phyloP scores from a whole-genome alignment of 2,113 vertebrate species.

The Eulacestoma nigropectus region DNA sequence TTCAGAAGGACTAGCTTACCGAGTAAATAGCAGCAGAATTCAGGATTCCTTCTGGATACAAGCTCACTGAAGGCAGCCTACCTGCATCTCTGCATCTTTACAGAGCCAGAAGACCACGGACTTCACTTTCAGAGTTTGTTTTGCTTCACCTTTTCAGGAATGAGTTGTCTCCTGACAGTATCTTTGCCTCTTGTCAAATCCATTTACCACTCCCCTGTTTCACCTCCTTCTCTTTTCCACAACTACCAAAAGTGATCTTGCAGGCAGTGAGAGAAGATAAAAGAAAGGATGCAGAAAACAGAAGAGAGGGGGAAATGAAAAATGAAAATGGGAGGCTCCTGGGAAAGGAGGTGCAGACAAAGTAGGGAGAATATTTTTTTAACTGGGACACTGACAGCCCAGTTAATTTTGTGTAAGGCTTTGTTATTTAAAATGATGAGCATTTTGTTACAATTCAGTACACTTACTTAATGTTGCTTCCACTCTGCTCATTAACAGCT shows the following conservation, averaged over 20 bases:
- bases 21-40: not conserved
- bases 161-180: not conserved
- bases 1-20: not conserved
- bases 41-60: not conserved
- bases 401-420: conserved; percentile 20
- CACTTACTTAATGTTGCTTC: conserved; percentile 34
- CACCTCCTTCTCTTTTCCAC: not conserved
- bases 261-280: not conserved
- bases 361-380: not conserved
- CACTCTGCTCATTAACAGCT: conserved; percentile 21
- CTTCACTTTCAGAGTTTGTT: not conserved
- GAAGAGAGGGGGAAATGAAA: not conserved
- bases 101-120: not conserved
- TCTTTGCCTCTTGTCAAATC: not conserved
- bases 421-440: conserved; percentile 37
- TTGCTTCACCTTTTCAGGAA: not conserved
- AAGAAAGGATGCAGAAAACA: not conserved
- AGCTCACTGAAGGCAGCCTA: not conserved
- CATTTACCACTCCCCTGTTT: not conserved
- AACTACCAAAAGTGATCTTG: not conserved
- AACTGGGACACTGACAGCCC: not conserved
- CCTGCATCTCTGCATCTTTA: not conserved
- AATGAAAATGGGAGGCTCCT: not conserved
- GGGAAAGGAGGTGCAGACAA: not conserved
- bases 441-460: conserved; percentile 41